phyloP scores from a whole-genome alignment of 2,888 invertebrate genomes.

The Habrosyne pyritoides region DNA sequence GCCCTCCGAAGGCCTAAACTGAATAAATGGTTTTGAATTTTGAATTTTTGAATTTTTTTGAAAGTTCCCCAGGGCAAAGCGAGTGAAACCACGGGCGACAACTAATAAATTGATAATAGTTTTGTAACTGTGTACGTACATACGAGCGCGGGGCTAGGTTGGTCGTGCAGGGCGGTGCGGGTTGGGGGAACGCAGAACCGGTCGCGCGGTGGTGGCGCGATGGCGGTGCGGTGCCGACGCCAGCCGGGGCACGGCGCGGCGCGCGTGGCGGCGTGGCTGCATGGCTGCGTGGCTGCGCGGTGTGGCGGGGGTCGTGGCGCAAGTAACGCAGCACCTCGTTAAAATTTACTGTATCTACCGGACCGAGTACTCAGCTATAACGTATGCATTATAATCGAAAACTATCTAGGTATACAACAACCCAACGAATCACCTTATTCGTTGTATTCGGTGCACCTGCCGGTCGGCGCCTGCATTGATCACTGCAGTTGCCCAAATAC shows the following conservation, averaged over 20 bases:
- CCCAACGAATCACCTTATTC: neutral
- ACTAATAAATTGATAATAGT: no score
- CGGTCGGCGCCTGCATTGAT: neutral
- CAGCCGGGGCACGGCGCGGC: no score
- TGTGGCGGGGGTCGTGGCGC: slow-evolving; percentile 3
- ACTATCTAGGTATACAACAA: neutral
- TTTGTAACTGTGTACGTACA: no score
- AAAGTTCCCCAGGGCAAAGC: no score
- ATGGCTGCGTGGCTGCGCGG: neutral
- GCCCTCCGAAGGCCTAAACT: no score
- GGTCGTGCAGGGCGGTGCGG: neutral
- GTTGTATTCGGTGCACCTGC: neutral
- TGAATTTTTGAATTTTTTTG: no score
- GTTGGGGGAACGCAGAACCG: slow-evolving; percentile 20
- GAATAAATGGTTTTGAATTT: no score
- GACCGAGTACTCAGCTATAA: neutral
- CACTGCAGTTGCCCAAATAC: neutral
- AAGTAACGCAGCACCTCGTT: slow-evolving; percentile 9
- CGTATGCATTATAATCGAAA: neutral
- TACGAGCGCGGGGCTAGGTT: no score
- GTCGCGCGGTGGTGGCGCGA: slow-evolving; percentile 13
- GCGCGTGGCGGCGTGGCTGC: neutral
- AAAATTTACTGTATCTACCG: slow-evolving; percentile 7
- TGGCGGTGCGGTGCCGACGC: neutral
- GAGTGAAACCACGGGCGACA: no score